Evolutionary conservation across 1,140 invertebrate species (phyloP).

Genomic region (Ips nitidus): DNA sequence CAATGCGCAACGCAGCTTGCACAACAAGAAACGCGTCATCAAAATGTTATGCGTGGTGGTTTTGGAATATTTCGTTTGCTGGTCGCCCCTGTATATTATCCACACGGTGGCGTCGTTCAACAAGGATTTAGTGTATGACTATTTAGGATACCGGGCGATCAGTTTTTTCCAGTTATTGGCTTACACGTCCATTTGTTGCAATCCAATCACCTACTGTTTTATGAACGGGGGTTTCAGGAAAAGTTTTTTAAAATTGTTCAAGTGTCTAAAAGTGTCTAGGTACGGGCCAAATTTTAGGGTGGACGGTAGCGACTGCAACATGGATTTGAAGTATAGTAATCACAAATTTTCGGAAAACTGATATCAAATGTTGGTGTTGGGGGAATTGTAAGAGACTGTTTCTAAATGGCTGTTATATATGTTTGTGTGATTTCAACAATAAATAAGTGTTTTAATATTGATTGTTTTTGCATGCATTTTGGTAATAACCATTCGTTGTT

Average conservation of each 20-base stretch:
- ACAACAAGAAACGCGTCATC: conserved; percentile 55
- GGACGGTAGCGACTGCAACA: conserved; percentile 47
- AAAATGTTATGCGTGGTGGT: conserved; percentile 66
- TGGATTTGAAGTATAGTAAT: conserved; percentile 46
- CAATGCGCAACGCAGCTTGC: conserved; percentile 54
- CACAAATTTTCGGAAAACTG: conserved; percentile 32
- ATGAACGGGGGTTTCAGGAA: conserved; percentile 72
- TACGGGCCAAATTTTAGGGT: conserved; percentile 15
- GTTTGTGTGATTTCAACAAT: conserved; percentile 18
- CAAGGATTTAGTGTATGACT: conserved; percentile 56
- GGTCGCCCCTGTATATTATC: conserved; percentile 71
- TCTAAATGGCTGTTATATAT: conserved; percentile 16
- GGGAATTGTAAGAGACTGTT: conserved; percentile 8
- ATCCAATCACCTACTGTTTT: conserved; percentile 78
- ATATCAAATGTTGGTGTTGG: background rate
- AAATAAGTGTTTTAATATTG: background rate
- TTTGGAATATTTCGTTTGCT: conserved; percentile 75
- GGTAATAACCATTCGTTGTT: too few relatives aligned
- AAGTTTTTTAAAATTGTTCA: conserved; percentile 62
- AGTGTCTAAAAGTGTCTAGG: conserved; percentile 50
- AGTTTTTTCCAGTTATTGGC: conserved; percentile 65
- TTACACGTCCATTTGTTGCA: conserved; percentile 70
- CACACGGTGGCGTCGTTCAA: conserved; percentile 66
- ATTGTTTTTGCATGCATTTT: background rate
- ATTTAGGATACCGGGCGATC: conserved; percentile 58